A percentile compares a stretch with the other conserved stretches of the same genome.
Conservation (phyloP, 2,888 invertebrate genomes). For the Drosophila merina region DNA sequence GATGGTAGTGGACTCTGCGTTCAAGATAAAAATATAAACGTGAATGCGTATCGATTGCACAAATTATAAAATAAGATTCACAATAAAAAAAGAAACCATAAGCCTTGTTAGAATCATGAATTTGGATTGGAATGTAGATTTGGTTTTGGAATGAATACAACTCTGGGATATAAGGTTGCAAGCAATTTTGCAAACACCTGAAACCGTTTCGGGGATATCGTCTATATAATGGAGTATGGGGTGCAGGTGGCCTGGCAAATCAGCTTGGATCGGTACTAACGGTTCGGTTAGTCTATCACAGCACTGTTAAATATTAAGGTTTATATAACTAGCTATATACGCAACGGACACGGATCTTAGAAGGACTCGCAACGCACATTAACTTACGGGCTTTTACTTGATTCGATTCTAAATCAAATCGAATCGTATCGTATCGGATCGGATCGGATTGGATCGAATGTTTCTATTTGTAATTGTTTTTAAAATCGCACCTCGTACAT, state of each 20-base stretch:
- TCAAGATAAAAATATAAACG: constrained; percentile 70
- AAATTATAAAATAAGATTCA: constrained; percentile 46
- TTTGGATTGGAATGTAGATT: constrained; percentile 10
- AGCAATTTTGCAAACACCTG: constrained; percentile 34
- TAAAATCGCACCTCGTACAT: constrained; percentile 56
- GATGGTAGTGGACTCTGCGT: constrained; percentile 89
- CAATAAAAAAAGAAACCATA: constrained; percentile 37
- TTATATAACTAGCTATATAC: constrained; percentile 46
- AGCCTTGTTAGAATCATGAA: constrained; percentile 32
- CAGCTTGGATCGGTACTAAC: constrained; percentile 34
- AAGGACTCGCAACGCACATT: constrained; percentile 66
- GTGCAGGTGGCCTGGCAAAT: constrained; percentile 40
- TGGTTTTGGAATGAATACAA: constrained; percentile 4
- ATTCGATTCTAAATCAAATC: constrained; percentile 11
- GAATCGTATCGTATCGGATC: constrained; percentile 6
- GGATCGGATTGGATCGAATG: constrained; percentile 43
- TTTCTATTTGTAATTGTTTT: constrained; percentile 32
- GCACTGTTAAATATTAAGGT: constrained; percentile 69
- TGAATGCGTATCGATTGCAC: constrained; percentile 63
- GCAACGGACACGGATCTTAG: constrained; percentile 59
- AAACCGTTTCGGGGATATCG: constrained; percentile 34
- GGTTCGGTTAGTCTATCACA: constrained; percentile 74
- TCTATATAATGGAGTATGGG: constrained; percentile 21
- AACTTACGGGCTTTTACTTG: constrained; percentile 63
- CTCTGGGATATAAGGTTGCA: constrained; percentile 23